Evolutionary conservation across 2,888 invertebrate species (phyloP), one percentile per base, ranked within the genome.

Genomic region (Cerceris rybyensis): DNA sequence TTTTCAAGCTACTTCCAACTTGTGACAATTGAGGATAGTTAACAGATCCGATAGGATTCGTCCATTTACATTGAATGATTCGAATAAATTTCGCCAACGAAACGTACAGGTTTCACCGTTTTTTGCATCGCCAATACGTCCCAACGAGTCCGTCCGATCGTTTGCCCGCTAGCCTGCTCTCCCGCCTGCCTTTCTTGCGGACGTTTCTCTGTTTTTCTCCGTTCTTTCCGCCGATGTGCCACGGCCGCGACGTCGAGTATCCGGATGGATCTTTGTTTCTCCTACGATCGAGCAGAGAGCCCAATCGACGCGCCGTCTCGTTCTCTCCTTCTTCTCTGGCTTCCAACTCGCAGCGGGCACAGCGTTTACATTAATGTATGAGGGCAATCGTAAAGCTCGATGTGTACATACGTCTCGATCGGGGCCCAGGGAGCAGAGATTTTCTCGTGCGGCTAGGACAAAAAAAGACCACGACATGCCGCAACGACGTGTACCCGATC

Each of bases 331-430:
- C 58, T 50, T 52, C 66, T 50, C 1, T 28, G 57, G 71, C 42
- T 75, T 69, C 58, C 64, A 52, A 60, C 70, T 68, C 68, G 79
- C 76, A 70, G 77, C 77, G 74, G 71, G 78, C 73, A 69, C 61
- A 88, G 84, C 90, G 89, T 88, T 91, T 91, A 89, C 91, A 91
- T 91, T 91, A 91, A 91, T 91, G 91, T 91, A 91, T 91, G 91
- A 91, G 90, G 86, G 90, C 90, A 91, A 91, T 91, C 90, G 91
- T 90, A 90, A 90, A 90, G 89, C 90, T 88, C 89, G 91, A 91
- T 89, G 90, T 91, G 90, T 91, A 91, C 91, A 91, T 90, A 90
- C 90, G 88, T 91, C 90, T 90, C 89, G 90, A 89, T 91, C 88
- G 81, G 80, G 84, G 75, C 75, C 80, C 79, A 79, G 76, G 75